A percentile compares a stretch with the other conserved stretches of the same genome.
Conservation (phyloP, 1,140 invertebrate species). For the Neodiprion pinetum region DNA sequence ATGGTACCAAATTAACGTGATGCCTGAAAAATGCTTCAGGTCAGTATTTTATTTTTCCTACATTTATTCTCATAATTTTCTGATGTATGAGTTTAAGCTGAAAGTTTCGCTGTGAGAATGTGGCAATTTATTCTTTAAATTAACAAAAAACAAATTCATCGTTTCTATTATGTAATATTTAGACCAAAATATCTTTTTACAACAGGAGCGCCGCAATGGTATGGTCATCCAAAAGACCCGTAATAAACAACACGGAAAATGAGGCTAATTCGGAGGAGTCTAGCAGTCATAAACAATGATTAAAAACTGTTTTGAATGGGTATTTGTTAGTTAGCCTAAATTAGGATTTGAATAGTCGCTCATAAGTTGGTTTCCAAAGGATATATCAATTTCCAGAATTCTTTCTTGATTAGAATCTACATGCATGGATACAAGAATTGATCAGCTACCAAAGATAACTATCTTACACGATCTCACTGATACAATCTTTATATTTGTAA, state of each 20-base stretch:
- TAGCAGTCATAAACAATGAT: neutral
- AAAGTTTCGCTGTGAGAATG: no score
- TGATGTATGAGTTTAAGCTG: no score
- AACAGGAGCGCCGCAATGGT: neutral
- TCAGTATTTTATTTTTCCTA: slow-evolving; percentile 29
- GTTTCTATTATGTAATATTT: no score
- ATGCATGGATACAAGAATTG: neutral
- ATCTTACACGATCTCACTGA: neutral
- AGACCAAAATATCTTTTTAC: neutral
- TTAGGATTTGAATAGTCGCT: neutral
- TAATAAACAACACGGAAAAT: neutral
- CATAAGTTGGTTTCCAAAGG: no score
- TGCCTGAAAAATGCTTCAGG: slow-evolving; percentile 63
- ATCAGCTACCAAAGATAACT: no score
- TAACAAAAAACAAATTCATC: no score
- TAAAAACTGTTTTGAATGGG: neutral
- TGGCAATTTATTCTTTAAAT: no score
- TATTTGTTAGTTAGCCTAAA: neutral
- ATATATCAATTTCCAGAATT: no score
- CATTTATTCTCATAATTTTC: no score
- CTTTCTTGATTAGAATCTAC: neutral
- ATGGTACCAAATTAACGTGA: slow-evolving; percentile 66
- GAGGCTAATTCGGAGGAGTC: neutral
- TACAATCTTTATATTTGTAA: neutral
- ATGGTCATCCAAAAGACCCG: neutral